Evolutionary conservation across 2,888 invertebrate species (phyloP).

Genomic region (Rhodophaea formosa): DNA sequence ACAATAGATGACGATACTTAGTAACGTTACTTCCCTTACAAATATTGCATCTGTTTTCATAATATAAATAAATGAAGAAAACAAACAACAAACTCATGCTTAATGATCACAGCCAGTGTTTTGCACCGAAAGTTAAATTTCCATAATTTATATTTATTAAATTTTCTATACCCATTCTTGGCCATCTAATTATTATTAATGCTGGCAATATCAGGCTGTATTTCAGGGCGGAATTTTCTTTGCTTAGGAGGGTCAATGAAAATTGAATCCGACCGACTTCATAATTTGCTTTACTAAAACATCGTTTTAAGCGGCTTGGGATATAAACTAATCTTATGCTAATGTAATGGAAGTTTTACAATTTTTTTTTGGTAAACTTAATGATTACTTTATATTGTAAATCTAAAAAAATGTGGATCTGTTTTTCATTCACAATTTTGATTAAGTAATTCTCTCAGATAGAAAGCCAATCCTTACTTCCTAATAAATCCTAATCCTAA

Average conservation of each 20-base stretch:
- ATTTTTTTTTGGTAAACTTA: too few relatives aligned
- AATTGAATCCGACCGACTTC: slow-evolving; percentile 16
- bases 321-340: not conserved
- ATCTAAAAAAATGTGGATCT: too few relatives aligned
- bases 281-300: slow-evolving; percentile 11
- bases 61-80: too few relatives aligned
- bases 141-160: slow-evolving; percentile 15
- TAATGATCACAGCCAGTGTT: not conserved
- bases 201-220: slow-evolving; percentile 11
- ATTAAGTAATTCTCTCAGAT: too few relatives aligned
- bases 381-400: too few relatives aligned
- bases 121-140: slow-evolving; percentile 5
- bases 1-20: too few relatives aligned
- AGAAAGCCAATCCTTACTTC: too few relatives aligned
- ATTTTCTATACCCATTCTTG: slow-evolving; percentile 14
- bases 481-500: too few relatives aligned
- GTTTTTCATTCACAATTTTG: too few relatives aligned
- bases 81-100: not conserved
- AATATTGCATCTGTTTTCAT: too few relatives aligned
- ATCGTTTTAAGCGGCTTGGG: slow-evolving; percentile 7
- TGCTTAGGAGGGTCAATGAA: slow-evolving; percentile 14
- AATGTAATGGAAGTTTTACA: not conserved
- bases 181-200: slow-evolving; percentile 13
- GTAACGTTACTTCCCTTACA: too few relatives aligned
- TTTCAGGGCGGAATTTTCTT: slow-evolving; percentile 14